Evolutionary conservation across 1,140 invertebrate species (phyloP), one percentile per base, ranked within the genome.

Genomic region (Pachypeltis micranthus): DNA sequence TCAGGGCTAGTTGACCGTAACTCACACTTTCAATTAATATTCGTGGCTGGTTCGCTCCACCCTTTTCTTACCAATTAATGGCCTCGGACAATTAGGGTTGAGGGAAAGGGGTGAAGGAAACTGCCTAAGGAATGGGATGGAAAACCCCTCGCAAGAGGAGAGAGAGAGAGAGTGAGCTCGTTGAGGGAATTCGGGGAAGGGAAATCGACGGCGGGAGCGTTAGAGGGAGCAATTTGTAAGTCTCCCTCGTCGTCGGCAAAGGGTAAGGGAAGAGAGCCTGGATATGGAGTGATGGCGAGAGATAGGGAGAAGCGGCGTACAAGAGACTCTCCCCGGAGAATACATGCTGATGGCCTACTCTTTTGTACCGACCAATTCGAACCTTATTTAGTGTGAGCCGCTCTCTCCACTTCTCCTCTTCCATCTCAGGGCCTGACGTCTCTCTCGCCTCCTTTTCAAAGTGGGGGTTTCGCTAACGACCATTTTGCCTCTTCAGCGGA

Each of bases 11-110:
- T 14, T 21, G 10, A 21, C 12, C 47, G 19, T 51, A 51, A 16
- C 47, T 51, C 47, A 51, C 47, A 51, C 47, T 51, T 51, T 51
- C 47, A 51, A 51, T 51, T 51, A 51, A 51, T 51, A 51, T 51
- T 51, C 47, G n/a, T n/a, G n/a, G n/a, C n/a, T n/a, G n/a, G n/a
- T n/a, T 16, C 31, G 7, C 31, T 51, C 47, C 47, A 51, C 47
- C 47, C 4, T 21, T 4, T 10, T 51, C 47, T 21, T n/a, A n/a
- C n/a, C n/a, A n/a, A 51, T 7, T 51, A 51, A 51, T 51, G 47
- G 47, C 12, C 47, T 51, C 47, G 47, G 47, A 51, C 47, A 51
- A 51, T 51, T 51, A 51, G 47, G 23, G 7, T 10, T 4, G 19
- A 10, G 21, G 47, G 21, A 21, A 51, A 21, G 47, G 47, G 47